These are phyloP conservation scores for Lasioglossum leucozonium DNA, from an alignment of 2,888 invertebrate genomes.

Conservation along the genomic window DNA sequence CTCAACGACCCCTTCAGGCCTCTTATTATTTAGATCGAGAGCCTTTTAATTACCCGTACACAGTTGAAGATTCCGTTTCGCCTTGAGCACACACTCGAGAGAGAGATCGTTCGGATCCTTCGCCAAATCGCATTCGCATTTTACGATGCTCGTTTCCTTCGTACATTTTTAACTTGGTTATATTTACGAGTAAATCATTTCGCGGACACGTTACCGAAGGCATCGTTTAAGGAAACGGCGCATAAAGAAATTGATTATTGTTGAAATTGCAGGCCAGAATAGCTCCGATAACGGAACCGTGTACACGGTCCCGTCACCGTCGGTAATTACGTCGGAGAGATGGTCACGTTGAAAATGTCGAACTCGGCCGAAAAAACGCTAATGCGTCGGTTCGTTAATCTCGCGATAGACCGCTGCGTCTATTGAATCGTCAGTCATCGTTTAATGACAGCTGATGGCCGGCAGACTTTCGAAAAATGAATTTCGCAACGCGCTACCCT, in stretches of 20 bases:
- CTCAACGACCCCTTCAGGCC: background rate
- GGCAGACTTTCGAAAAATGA: constrained; percentile 52
- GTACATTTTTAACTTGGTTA: background rate
- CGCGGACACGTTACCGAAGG: background rate
- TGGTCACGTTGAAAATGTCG: background rate
- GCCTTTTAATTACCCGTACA: constrained; percentile 12
- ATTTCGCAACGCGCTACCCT: constrained; percentile 40
- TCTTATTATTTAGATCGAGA: constrained; percentile 21
- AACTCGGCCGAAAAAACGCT: constrained; percentile 3
- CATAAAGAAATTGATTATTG: background rate
- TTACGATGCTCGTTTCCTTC: too few species aligned
- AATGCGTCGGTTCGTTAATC: constrained; percentile 19
- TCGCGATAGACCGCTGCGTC: constrained; percentile 2
- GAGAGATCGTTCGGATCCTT: background rate
- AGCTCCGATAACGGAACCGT: background rate
- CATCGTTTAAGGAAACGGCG: background rate
- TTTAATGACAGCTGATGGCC: constrained; percentile 41
- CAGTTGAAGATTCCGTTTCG: background rate
- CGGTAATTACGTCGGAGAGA: background rate
- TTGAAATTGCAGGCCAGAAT: background rate
- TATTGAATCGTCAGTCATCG: constrained; percentile 34
- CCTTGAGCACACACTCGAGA: background rate
- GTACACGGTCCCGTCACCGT: background rate
- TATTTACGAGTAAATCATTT: background rate
- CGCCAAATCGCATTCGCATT: background rate